These are phyloP conservation scores for Hypotaenidia okinawae DNA, from an alignment of 2,797 vertebrate species.

Conservation along the genomic window DNA sequence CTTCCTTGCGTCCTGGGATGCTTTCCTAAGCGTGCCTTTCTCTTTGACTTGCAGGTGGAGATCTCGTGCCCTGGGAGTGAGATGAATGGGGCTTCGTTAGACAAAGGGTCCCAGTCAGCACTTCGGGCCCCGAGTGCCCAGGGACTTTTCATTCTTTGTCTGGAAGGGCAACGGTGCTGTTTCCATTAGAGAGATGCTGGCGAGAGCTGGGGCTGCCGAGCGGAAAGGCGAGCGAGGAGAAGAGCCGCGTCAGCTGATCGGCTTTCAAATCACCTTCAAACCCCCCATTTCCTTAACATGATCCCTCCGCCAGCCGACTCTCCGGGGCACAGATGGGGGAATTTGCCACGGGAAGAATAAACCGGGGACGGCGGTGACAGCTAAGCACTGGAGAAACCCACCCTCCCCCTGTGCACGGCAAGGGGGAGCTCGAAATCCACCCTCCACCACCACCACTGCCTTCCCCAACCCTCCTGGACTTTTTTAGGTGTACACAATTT, in stretches of 20 bases:
- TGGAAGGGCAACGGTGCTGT: constrained; percentile 41
- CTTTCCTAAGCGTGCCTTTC: not conserved
- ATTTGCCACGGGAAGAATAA: constrained; percentile 37
- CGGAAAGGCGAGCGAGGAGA: constrained; percentile 53
- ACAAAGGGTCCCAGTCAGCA: constrained; percentile 69
- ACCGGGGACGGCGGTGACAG: not conserved
- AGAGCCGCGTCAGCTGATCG: constrained; percentile 67
- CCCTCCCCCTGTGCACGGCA: fast-evolving
- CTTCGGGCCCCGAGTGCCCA: not conserved
- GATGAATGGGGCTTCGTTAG: constrained; percentile 68
- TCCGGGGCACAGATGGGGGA: constrained; percentile 54
- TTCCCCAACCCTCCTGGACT: not conserved
- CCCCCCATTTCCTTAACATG: constrained; percentile 73
- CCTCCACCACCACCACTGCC: not conserved
- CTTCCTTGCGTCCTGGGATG: fast-evolving
- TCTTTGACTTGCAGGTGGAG: constrained; percentile 78
- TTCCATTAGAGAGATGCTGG: constrained; percentile 50
- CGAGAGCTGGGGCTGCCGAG: constrained; percentile 27
- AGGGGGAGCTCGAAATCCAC: not conserved
- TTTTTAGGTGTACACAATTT: not conserved
- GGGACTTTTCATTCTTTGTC: constrained; percentile 13
- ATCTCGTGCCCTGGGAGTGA: constrained; percentile 59
- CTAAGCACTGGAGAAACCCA: not conserved
- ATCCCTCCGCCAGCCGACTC: constrained; percentile 53
- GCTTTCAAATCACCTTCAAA: constrained; percentile 73